A percentile compares a stretch with the other conserved stretches of the same genome.
phyloP scores from a whole-genome alignment of 1,140 invertebrate genomes.

The Drosophila triauraria region DNA sequence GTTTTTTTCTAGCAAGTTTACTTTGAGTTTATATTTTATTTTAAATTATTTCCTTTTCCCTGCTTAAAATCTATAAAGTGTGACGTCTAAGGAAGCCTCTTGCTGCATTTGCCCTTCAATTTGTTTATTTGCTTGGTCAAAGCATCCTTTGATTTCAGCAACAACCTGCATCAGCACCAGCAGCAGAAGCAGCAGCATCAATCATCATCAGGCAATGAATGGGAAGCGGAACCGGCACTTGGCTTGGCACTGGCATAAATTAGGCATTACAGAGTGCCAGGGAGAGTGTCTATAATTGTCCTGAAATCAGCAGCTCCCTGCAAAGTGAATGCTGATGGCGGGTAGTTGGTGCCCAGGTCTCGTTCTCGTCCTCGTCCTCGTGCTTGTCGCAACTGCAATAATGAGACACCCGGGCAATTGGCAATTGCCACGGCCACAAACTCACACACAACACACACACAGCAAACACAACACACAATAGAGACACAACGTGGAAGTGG shows the following conservation, averaged over 20 bases:
- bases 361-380: slow-evolving; percentile 20
- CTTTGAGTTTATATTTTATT: not conserved
- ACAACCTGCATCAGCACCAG: not conserved
- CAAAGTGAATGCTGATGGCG: slow-evolving; percentile 18
- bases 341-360: slow-evolving; percentile 26
- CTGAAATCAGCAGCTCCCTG: slow-evolving; percentile 18
- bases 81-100: too few species aligned
- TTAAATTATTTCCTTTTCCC: not conserved
- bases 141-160: slow-evolving; percentile 1
- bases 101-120: slow-evolving; percentile 10
- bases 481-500: not conserved
- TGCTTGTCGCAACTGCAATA: slow-evolving; percentile 47
- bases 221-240: slow-evolving; percentile 32
- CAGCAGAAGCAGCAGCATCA: slow-evolving; percentile 2
- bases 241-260: slow-evolving; percentile 41
- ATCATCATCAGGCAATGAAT: slow-evolving; percentile 44
- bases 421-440: slow-evolving; percentile 46
- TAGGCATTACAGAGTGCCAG: slow-evolving; percentile 15
- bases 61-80: too few species aligned
- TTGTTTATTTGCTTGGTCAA: not conserved
- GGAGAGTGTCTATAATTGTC: slow-evolving; percentile 40
- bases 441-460: slow-evolving; percentile 8
- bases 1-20: not conserved
- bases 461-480: not conserved
- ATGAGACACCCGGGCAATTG: slow-evolving; percentile 60